phyloP scores from a whole-genome alignment of 2,113 vertebrate species.

The Pelobates fuscus region DNA sequence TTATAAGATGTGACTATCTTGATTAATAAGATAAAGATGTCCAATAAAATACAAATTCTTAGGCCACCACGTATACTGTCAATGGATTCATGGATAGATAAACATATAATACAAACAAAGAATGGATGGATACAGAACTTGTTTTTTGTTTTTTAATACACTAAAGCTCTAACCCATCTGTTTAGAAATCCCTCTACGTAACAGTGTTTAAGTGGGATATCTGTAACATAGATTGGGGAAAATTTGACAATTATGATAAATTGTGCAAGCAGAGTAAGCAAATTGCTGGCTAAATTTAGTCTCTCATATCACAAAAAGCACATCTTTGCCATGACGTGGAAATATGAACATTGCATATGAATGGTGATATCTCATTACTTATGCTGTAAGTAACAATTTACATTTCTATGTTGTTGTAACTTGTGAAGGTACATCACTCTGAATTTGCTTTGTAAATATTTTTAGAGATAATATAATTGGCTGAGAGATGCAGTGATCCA shows the following conservation, averaged over 20 bases:
- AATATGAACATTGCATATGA: constrained; percentile 21
- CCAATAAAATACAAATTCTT: too few species aligned
- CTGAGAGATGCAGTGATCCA: background rate
- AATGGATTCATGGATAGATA: too few species aligned
- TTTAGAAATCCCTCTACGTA: background rate
- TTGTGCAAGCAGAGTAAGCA: constrained; percentile 6
- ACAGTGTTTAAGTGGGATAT: constrained; percentile 17
- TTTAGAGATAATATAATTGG: background rate
- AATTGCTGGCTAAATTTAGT: constrained; percentile 10
- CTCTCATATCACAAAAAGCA: constrained; percentile 15
- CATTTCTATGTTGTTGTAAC: constrained; percentile 18
- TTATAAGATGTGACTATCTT: too few species aligned
- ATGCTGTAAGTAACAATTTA: constrained; percentile 8
- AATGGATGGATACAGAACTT: too few species aligned
- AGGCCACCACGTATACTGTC: too few species aligned
- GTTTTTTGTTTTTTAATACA: constrained; percentile 2
- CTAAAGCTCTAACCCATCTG: background rate
- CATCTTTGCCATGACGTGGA: constrained; percentile 30
- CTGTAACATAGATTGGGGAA: constrained; percentile 21
- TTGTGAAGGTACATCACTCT: background rate
- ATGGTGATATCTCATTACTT: constrained; percentile 2
- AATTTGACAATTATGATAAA: constrained; percentile 41
- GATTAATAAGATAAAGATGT: too few species aligned
- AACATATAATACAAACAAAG: too few species aligned
- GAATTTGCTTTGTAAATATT: constrained; percentile 4